Conservation (phyloP, 2,888 invertebrate genomes). For the Tanytarsus gracilentus region DNA sequence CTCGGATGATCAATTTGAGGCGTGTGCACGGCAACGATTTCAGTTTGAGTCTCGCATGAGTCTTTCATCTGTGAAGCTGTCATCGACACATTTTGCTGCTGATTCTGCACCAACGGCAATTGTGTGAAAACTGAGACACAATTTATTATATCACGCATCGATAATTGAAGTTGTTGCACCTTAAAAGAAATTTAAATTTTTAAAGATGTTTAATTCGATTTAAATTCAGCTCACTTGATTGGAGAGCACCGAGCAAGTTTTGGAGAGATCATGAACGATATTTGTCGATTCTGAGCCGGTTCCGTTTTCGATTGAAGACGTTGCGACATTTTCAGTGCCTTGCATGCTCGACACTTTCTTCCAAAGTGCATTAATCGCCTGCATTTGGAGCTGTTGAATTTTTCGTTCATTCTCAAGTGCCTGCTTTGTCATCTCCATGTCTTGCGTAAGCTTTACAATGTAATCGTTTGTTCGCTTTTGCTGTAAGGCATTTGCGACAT, state of each 20-base stretch:
- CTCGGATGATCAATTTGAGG: constrained; percentile 52
- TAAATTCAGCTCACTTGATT: constrained; percentile 50
- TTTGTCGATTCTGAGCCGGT: constrained; percentile 46
- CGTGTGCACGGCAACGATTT: constrained; percentile 67
- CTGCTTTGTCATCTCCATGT: constrained; percentile 77
- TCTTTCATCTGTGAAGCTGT: constrained; percentile 37
- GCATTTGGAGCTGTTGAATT: constrained; percentile 69
- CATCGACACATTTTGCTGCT: constrained; percentile 34
- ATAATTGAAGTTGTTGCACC: constrained; percentile 70
- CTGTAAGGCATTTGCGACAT: constrained; percentile 58
- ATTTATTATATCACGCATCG: constrained; percentile 67
- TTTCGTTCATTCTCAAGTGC: constrained; percentile 77
- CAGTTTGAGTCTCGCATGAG: constrained; percentile 65
- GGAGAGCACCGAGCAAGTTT: constrained; percentile 65
- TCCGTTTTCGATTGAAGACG: constrained; percentile 5
- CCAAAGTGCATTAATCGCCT: constrained; percentile 83
- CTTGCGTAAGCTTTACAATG: constrained; percentile 72
- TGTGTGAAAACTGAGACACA: constrained; percentile 53
- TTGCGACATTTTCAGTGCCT: constrained; percentile 30
- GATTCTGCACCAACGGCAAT: constrained; percentile 39
- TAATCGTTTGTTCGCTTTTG: constrained; percentile 72
- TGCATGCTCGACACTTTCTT: constrained; percentile 69
- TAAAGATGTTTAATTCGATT: not conserved
- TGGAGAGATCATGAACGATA: constrained; percentile 59
- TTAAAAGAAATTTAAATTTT: constrained; percentile 35